Conservation (phyloP, 53 echinoderm and acorn worm genomes). For the Paracentrotus lividus region DNA sequence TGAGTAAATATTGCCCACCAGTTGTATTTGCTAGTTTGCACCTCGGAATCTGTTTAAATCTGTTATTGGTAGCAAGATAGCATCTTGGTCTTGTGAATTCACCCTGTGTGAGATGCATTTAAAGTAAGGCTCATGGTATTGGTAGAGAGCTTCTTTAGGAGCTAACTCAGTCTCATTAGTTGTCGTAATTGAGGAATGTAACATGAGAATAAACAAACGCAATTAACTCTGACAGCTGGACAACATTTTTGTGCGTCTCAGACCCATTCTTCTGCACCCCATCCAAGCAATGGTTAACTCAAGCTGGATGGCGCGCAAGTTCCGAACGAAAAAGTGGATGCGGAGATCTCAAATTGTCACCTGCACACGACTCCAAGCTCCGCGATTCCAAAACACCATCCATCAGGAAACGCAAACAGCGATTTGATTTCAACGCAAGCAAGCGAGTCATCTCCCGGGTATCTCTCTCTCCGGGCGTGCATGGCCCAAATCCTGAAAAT, state of each 20-base stretch:
- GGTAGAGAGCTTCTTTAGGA: neutral
- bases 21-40: slow-evolving; percentile 29
- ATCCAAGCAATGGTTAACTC: neutral
- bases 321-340: neutral
- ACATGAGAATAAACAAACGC: slow-evolving; percentile 42
- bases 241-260: neutral
- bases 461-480: slow-evolving; percentile 57
- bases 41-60: neutral
- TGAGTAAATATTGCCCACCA: neutral
- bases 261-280: neutral
- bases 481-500: slow-evolving; percentile 59
- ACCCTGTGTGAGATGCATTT: neutral
- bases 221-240: slow-evolving; percentile 15
- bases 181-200: slow-evolving; percentile 45
- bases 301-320: neutral
- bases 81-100: neutral
- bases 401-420: slow-evolving; percentile 67
- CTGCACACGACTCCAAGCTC: slow-evolving; percentile 21
- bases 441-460: slow-evolving; percentile 61
- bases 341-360: slow-evolving; percentile 11
- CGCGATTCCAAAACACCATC: slow-evolving; percentile 40
- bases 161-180: slow-evolving; percentile 7
- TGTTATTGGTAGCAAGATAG: neutral
- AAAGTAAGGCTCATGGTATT: neutral
- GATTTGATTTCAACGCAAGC: slow-evolving; percentile 71